Evolutionary conservation across 1,140 invertebrate genomes (phyloP).

Genomic region (Apocrypta bakeri): DNA sequence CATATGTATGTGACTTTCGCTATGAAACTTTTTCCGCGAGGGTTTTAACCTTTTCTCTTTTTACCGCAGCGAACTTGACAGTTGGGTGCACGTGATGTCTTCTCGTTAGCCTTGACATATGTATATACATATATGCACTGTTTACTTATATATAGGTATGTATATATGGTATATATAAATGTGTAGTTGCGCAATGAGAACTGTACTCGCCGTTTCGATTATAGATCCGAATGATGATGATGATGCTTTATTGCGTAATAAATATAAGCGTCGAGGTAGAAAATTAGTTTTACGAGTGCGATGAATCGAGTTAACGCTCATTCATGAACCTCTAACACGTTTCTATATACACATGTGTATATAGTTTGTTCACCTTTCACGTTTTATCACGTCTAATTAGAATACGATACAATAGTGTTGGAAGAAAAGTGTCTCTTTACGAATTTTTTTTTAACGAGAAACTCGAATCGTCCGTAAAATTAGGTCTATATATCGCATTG

Average conservation of each 20-base stretch:
- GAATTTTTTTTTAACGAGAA: no score
- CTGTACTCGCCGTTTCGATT: not conserved
- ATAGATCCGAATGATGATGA: not conserved
- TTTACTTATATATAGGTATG: no score
- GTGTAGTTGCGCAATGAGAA: conserved; percentile 6
- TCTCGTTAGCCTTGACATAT: conserved; percentile 47
- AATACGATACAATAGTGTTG: not conserved
- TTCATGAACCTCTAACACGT: no score
- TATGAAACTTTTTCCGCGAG: not conserved
- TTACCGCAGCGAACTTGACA: conserved; percentile 44
- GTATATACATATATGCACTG: conserved; percentile 50
- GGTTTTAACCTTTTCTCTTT: conserved; percentile 16
- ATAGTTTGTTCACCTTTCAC: not conserved
- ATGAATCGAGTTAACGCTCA: not conserved
- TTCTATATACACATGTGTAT: no score
- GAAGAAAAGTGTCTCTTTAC: no score
- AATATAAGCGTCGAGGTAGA: not conserved
- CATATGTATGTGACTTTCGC: conserved; percentile 9
- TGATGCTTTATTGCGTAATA: not conserved
- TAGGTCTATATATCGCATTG: not conserved
- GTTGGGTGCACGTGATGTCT: conserved; percentile 13
- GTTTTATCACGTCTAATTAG: not conserved
- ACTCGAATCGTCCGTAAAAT: not conserved
- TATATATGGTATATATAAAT: no score
- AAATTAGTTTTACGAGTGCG: not conserved